These are phyloP conservation scores for Tenebrosternarchus preto DNA, from an alignment of 2,113 vertebrate genomes.

Conservation along the genomic window DNA sequence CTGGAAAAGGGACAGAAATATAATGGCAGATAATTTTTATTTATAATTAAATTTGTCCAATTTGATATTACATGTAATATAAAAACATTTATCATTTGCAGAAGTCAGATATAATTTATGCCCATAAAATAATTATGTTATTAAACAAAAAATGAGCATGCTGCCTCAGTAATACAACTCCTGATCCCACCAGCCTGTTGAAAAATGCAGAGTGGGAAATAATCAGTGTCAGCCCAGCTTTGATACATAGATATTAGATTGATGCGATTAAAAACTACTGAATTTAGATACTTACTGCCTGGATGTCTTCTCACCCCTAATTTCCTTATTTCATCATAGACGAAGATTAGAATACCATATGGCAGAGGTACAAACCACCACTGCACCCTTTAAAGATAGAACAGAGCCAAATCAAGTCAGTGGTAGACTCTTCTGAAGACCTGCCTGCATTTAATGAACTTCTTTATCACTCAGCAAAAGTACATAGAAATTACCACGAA, in stretches of 20 bases:
- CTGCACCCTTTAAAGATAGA: conserved; percentile 71
- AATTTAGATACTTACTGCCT: conserved; percentile 75
- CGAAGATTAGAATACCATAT: conserved; percentile 82
- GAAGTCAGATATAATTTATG: not conserved
- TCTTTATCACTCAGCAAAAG: not conserved
- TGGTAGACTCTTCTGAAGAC: not conserved
- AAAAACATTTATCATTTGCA: conserved; percentile 12
- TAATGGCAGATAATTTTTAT: not conserved
- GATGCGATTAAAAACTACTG: not conserved
- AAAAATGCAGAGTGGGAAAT: not conserved
- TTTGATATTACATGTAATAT: not conserved
- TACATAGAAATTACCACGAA: not conserved
- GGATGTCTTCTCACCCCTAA: conserved; percentile 82
- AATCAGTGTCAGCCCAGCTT: not conserved
- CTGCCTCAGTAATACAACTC: conserved; percentile 80
- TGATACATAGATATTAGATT: not conserved
- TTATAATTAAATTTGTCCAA: not conserved
- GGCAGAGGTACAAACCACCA: conserved; percentile 87
- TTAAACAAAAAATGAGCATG: not conserved
- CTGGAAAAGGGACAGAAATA: not conserved
- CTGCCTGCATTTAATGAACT: not conserved
- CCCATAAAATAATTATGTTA: not conserved
- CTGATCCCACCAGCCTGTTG: conserved; percentile 84
- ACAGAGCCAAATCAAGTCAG: not conserved
- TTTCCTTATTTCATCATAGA: conserved; percentile 86